These are phyloP conservation scores for Aphis craccivora DNA, from an alignment of 1,140 invertebrate species.

Conservation along the genomic window DNA sequence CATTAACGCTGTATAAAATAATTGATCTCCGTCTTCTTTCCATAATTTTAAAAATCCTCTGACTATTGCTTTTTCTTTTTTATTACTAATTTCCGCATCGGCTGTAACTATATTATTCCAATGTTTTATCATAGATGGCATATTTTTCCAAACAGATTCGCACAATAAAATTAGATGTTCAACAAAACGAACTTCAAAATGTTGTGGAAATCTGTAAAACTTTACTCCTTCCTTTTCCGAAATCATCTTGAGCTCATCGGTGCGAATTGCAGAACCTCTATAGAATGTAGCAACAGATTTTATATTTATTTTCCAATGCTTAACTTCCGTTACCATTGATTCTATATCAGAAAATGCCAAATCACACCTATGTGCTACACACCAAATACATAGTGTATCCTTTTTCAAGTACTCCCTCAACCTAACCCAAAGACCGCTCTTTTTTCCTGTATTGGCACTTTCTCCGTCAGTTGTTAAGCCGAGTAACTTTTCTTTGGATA, in stretches of 20 bases:
- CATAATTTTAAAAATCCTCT: slow-evolving; percentile 48
- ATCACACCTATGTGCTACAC: slow-evolving; percentile 19
- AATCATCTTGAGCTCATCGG: slow-evolving; percentile 26
- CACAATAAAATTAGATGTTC: slow-evolving; percentile 38
- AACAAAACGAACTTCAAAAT: slow-evolving; percentile 49
- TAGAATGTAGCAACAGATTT: slow-evolving; percentile 51
- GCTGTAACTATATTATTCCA: background rate
- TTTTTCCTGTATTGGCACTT: slow-evolving; percentile 47
- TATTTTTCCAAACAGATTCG: slow-evolving; percentile 53
- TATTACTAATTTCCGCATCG: background rate
- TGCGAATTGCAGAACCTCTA: slow-evolving; percentile 35
- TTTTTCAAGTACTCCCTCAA: slow-evolving; percentile 36
- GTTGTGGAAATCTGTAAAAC: slow-evolving; percentile 19
- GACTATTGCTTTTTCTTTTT: slow-evolving; percentile 42
- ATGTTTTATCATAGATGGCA: slow-evolving; percentile 13
- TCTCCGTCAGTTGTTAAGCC: slow-evolving; percentile 51
- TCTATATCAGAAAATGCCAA: slow-evolving; percentile 22
- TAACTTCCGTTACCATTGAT: slow-evolving; percentile 30
- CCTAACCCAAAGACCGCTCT: slow-evolving; percentile 24
- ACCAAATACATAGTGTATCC: slow-evolving; percentile 49
- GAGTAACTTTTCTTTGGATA: slow-evolving; percentile 24
- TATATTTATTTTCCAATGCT: slow-evolving; percentile 46
- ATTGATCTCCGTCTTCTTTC: slow-evolving; percentile 30
- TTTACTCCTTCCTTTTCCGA: background rate
- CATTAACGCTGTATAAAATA: slow-evolving; percentile 5